Evolutionary conservation across 2,113 vertebrate genomes (phyloP).

Genomic region (Aphyosemion australe): DNA sequence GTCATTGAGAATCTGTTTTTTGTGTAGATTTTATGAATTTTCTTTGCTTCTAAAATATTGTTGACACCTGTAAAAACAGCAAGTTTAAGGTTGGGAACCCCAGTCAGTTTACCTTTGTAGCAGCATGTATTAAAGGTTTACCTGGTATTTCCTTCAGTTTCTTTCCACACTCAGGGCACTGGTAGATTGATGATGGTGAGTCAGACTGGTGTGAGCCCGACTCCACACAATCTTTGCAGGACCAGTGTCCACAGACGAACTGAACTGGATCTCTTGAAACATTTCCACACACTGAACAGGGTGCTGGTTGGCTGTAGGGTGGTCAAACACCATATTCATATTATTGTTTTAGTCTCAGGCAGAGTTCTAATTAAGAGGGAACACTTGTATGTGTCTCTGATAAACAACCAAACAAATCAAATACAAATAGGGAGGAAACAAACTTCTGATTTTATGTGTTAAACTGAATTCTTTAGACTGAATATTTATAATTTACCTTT

Average conservation of each 20-base stretch:
- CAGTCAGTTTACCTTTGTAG: too few species aligned
- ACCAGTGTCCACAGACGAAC: slow-evolving; percentile 23
- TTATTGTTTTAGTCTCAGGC: background rate
- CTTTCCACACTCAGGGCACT: slow-evolving; percentile 14
- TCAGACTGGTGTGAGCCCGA: background rate
- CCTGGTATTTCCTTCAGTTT: background rate
- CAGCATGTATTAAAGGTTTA: too few species aligned
- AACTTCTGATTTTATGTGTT: background rate
- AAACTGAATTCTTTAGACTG: background rate
- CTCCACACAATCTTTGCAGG: slow-evolving; percentile 7
- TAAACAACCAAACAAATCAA: too few species aligned
- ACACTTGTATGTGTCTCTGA: too few species aligned
- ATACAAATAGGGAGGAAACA: background rate
- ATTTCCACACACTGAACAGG: slow-evolving; percentile 13
- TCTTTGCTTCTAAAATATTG: background rate
- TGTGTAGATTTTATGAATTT: slow-evolving; percentile 5
- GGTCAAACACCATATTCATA: background rate
- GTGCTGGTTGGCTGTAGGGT: background rate
- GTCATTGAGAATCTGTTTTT: background rate
- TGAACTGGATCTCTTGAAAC: background rate
- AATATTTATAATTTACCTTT: background rate
- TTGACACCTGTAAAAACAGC: slow-evolving; percentile 17
- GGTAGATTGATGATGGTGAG: background rate
- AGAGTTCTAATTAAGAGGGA: too few species aligned
- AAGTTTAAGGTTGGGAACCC: too few species aligned